A percentile compares a stretch with the other conserved stretches of the same genome.
Evolutionary conservation across 2,888 invertebrate genomes (phyloP).

Genomic region (Microplitis manilae): DNA sequence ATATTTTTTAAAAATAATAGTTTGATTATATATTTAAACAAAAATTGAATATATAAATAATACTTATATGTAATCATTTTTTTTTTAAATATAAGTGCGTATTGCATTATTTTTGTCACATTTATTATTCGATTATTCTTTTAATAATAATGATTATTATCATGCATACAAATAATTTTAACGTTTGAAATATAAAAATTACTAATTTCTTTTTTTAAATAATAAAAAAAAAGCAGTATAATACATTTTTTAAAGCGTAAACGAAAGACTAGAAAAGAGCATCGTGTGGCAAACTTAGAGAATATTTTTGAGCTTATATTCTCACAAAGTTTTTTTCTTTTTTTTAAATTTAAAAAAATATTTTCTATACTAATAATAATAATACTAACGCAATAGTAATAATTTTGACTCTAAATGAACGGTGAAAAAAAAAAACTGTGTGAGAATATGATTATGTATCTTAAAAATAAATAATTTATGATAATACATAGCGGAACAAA

Average conservation of each 20-base stretch:
- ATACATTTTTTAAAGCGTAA: conserved; percentile 29
- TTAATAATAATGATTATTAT: background rate
- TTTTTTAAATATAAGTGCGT: background rate
- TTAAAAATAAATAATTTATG: background rate
- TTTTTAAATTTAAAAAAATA: background rate
- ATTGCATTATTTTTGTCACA: background rate
- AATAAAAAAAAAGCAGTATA: conserved; percentile 1
- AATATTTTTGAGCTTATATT: background rate
- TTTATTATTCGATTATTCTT: background rate
- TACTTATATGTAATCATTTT: background rate
- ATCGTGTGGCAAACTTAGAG: conserved; percentile 35
- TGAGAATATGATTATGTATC: background rate
- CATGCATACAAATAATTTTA: background rate
- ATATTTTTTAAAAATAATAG: too few relatives aligned
- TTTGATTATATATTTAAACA: too few relatives aligned
- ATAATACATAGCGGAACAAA: background rate
- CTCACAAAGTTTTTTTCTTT: background rate
- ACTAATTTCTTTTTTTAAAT: background rate
- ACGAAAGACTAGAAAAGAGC: conserved; percentile 41
- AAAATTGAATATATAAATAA: background rate
- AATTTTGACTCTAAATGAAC: conserved; percentile 1
- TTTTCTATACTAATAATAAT: background rate
- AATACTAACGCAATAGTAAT: background rate
- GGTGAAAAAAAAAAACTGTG: background rate
- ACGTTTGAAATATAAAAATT: background rate